Conservation (phyloP, 2,888 invertebrate species). For the Dynastes grantii region DNA sequence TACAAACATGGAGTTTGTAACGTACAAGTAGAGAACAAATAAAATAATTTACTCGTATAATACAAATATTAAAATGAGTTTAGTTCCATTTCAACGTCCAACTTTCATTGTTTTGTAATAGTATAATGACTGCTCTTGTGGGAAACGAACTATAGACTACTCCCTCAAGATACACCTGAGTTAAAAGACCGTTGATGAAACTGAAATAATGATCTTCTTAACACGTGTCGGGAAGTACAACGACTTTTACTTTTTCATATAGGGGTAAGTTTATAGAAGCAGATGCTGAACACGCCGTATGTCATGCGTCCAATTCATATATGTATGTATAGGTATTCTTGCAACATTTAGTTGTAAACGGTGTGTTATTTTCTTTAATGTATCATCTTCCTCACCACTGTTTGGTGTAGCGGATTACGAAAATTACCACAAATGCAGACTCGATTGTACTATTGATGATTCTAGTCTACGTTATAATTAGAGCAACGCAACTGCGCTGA, state of each 20-base stretch:
- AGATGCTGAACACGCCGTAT: slow-evolving; percentile 53
- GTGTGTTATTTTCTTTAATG: slow-evolving; percentile 32
- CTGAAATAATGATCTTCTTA: slow-evolving; percentile 62
- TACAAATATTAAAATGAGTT: no score
- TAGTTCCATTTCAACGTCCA: no score
- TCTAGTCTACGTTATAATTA: no score
- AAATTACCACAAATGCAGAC: no score
- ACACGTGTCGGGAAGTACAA: slow-evolving; percentile 63
- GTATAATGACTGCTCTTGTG: neutral
- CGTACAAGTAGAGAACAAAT: neutral
- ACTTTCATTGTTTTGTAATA: no score
- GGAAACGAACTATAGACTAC: slow-evolving; percentile 35
- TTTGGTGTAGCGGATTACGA: no score
- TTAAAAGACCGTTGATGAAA: slow-evolving; percentile 62
- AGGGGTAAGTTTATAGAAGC: slow-evolving; percentile 56
- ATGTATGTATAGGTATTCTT: neutral
- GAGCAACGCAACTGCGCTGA: no score
- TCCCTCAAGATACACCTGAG: slow-evolving; percentile 62
- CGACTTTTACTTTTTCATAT: slow-evolving; percentile 61
- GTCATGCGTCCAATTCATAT: slow-evolving; percentile 41
- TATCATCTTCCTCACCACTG: neutral
- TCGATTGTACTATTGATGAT: no score
- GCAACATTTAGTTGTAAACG: slow-evolving; percentile 29
- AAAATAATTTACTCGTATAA: neutral
- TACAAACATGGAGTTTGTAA: neutral